These are phyloP conservation scores for Tribolium madens DNA, from an alignment of 1,140 invertebrate genomes.

Conservation along the genomic window DNA sequence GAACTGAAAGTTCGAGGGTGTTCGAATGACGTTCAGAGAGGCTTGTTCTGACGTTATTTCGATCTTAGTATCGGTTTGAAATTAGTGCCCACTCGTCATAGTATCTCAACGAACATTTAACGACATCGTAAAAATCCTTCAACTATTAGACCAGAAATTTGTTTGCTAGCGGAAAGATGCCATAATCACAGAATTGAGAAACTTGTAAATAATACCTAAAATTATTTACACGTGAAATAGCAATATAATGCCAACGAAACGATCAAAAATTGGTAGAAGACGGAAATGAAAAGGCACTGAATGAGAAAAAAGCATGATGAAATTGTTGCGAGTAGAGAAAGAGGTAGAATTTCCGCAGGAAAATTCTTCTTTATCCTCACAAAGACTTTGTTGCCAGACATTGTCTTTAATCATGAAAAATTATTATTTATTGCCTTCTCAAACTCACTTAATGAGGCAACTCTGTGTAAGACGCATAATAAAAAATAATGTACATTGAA, in stretches of 20 bases:
- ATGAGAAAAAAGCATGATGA: constrained; percentile 28
- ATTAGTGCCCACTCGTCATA: constrained; percentile 33
- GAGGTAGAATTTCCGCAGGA: constrained; percentile 22
- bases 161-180: neutral
- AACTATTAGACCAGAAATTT: neutral
- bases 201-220: constrained; percentile 29
- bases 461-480: neutral
- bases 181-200: neutral
- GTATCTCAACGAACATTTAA: constrained; percentile 10
- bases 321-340: constrained; percentile 17
- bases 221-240: constrained; percentile 32
- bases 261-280: constrained; percentile 19
- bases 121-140: neutral
- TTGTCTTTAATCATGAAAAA: constrained; percentile 18
- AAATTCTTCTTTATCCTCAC: constrained; percentile 10
- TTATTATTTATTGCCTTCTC: constrained; percentile 12
- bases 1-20: constrained; percentile 33
- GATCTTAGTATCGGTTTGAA: constrained; percentile 24
- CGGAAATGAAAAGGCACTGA: constrained; percentile 35
- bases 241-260: constrained; percentile 24
- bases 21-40: constrained; percentile 16
- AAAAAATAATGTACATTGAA: neutral
- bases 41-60: constrained; percentile 37
- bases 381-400: constrained; percentile 10
- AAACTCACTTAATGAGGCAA: neutral